Percentiles rank a stretch among this genome's conserved stretches.
phyloP scores from a whole-genome alignment of 1,140 invertebrate genomes.

The Megalonaias nervosa region DNA sequence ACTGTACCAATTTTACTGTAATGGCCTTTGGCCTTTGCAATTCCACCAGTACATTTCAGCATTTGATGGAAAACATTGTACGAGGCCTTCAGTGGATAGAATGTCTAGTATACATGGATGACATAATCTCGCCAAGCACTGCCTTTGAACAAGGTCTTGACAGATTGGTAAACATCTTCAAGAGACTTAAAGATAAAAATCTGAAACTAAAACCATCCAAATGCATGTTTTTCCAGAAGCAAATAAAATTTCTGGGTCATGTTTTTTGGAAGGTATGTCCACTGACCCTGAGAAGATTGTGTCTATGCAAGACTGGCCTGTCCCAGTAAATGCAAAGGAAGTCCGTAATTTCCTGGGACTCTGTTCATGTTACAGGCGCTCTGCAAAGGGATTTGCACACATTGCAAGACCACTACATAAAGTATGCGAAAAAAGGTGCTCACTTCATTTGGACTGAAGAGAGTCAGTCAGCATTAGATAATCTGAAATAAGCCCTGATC shows the following conservation, averaged over 20 bases:
- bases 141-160: constrained; percentile 11
- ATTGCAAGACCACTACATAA: constrained; percentile 30
- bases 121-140: constrained; percentile 27
- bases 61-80: constrained; percentile 34
- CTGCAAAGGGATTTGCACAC: constrained; percentile 17
- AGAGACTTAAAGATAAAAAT: constrained; percentile 16
- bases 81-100: constrained; percentile 26
- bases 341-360: constrained; percentile 34
- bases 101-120: constrained; percentile 40
- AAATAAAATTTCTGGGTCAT: constrained; percentile 35
- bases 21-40: constrained; percentile 31
- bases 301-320: constrained; percentile 21
- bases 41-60: constrained; percentile 43
- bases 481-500: constrained; percentile 28
- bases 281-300: constrained; percentile 18
- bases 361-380: neutral
- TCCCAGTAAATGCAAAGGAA: constrained; percentile 18
- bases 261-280: constrained; percentile 11
- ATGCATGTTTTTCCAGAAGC: constrained; percentile 36
- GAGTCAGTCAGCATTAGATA: too few relatives aligned
- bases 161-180: constrained; percentile 26
- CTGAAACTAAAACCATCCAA: constrained; percentile 36
- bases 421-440: constrained; percentile 4
- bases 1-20: constrained; percentile 1
- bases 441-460: constrained; percentile 7